Percentiles rank a stretch among this genome's conserved stretches.
These are phyloP conservation scores for Apaloderma vittatum DNA, from an alignment of 2,113 vertebrate species.

Conservation along the genomic window DNA sequence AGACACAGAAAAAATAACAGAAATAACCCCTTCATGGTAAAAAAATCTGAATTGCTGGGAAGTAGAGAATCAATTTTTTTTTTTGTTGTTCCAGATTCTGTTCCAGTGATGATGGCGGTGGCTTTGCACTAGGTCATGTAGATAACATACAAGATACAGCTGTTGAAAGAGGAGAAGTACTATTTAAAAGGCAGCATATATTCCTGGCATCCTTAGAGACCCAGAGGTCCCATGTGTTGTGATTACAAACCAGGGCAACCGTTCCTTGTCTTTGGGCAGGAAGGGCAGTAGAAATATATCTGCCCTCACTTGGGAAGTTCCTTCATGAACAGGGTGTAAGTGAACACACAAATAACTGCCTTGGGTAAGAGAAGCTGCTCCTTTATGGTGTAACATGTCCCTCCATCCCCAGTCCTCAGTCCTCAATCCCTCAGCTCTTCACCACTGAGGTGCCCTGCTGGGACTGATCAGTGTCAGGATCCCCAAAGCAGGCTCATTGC, in stretches of 20 bases:
- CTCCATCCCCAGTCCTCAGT: background rate
- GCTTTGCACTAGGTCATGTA: background rate
- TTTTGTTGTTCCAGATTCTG: background rate
- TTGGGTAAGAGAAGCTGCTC: background rate
- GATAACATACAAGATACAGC: background rate
- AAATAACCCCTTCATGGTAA: background rate
- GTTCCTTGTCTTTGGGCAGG: background rate
- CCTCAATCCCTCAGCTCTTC: background rate
- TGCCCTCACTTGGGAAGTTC: background rate
- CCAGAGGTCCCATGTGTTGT: background rate
- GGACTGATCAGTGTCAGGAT: background rate
- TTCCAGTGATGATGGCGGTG: background rate
- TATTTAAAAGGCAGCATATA: background rate
- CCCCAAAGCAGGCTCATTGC: background rate
- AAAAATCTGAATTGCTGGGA: background rate
- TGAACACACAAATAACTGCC: fast-evolving
- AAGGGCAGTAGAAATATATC: background rate
- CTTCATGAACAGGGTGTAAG: background rate
- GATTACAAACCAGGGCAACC: background rate
- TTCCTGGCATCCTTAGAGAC: background rate
- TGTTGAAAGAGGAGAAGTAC: background rate
- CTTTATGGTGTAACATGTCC: background rate
- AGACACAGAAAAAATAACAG: background rate
- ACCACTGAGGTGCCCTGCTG: too few relatives aligned
- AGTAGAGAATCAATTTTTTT: background rate